A percentile compares a stretch with the other conserved stretches of the same genome.
Evolutionary conservation across 2,797 vertebrate species (phyloP).

Genomic region (Xiphophorus birchmanni): DNA sequence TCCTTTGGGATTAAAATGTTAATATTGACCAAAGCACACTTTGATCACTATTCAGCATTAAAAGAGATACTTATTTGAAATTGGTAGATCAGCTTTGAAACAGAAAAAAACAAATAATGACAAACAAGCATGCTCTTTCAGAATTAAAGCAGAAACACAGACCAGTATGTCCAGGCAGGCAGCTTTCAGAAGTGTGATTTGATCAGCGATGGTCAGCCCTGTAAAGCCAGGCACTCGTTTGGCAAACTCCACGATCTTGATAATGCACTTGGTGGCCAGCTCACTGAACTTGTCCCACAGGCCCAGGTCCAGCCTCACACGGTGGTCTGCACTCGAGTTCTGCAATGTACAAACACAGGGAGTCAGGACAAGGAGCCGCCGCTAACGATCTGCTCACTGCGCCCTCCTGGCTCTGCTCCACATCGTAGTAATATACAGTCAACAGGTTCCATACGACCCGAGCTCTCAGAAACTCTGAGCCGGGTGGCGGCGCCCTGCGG

Average conservation of each 20-base stretch:
- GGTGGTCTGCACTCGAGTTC: slow-evolving; percentile 96
- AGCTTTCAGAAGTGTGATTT: slow-evolving; percentile 98
- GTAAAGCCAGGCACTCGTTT: slow-evolving; percentile 97
- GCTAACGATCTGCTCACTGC: slow-evolving; percentile 64
- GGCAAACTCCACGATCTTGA: slow-evolving; percentile 99
- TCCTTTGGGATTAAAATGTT: too few species aligned
- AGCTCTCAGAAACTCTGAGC: slow-evolving; percentile 48
- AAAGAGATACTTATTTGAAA: not conserved
- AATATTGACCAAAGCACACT: not conserved
- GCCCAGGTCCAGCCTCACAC: slow-evolving; percentile 94
- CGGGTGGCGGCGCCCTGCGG: slow-evolving; percentile 26
- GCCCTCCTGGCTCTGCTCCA: slow-evolving; percentile 46
- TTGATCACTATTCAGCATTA: not conserved
- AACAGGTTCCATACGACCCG: slow-evolving; percentile 45
- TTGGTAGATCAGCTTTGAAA: not conserved
- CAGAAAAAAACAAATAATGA: not conserved
- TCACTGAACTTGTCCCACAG: slow-evolving; percentile 99
- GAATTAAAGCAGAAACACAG: slow-evolving; percentile 58
- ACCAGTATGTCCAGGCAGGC: slow-evolving; percentile 98
- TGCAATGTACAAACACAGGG: slow-evolving; percentile 63
- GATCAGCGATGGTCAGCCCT: slow-evolving; percentile 94
- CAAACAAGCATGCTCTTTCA: not conserved
- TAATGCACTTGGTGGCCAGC: slow-evolving; percentile 99
- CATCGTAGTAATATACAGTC: slow-evolving; percentile 58
- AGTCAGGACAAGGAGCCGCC: slow-evolving; percentile 30